Conservation (phyloP, 2,888 invertebrate species). For the Drosophila pseudotalamancana region DNA sequence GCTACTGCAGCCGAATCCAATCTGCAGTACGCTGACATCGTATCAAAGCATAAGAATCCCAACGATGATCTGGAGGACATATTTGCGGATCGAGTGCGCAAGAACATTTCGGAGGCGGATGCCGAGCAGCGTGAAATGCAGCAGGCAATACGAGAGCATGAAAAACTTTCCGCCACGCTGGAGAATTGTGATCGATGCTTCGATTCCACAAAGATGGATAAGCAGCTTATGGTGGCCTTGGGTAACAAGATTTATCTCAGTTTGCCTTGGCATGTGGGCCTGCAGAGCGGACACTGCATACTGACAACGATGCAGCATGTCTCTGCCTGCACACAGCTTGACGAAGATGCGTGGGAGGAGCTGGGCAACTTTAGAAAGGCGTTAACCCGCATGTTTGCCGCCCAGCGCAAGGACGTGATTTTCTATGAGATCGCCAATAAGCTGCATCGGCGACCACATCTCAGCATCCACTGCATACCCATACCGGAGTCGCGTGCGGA, state of each 20-base stretch:
- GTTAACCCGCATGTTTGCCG: constrained; percentile 90
- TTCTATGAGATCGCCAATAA: constrained; percentile 95
- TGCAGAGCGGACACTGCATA: constrained; percentile 93
- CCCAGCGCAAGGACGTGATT: constrained; percentile 91
- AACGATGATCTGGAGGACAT: constrained; percentile 93
- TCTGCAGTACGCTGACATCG: constrained; percentile 90
- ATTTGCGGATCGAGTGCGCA: constrained; percentile 91
- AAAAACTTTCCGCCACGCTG: constrained; percentile 88
- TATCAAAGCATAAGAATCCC: constrained; percentile 87
- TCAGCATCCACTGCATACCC: constrained; percentile 95
- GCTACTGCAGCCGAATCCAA: constrained; percentile 92
- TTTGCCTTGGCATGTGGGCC: constrained; percentile 91
- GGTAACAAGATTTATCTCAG: constrained; percentile 93
- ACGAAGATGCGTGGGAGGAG: constrained; percentile 98
- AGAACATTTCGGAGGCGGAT: constrained; percentile 87
- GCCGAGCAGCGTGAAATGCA: constrained; percentile 87
- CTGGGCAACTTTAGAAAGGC: constrained; percentile 90
- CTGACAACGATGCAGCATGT: constrained; percentile 93
- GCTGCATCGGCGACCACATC: constrained; percentile 91
- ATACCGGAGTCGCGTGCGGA: constrained; percentile 88
- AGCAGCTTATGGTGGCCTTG: constrained; percentile 93
- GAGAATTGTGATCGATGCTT: constrained; percentile 94
- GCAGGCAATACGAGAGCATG: constrained; percentile 90
- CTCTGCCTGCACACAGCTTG: constrained; percentile 91
- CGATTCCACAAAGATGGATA: constrained; percentile 91